These are phyloP conservation scores for Temnothorax curvispinosus DNA, from an alignment of 1,140 invertebrate genomes.

Conservation along the genomic window DNA sequence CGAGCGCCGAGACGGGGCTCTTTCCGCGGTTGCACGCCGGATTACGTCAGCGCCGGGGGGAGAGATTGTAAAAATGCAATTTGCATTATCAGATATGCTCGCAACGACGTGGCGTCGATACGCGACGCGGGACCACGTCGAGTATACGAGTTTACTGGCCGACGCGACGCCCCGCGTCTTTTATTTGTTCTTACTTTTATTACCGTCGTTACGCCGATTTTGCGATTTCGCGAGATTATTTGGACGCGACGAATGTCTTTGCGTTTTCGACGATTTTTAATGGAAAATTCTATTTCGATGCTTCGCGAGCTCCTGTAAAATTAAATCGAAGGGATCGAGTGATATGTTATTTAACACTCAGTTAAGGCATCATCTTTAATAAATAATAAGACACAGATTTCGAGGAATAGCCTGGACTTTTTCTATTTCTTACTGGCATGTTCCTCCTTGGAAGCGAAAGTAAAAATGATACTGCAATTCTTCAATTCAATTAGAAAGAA, in stretches of 20 bases:
- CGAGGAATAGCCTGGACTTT: background rate
- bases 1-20: slow-evolving; percentile 51
- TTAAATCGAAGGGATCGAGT: background rate
- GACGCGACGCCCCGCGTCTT: background rate
- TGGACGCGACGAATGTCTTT: background rate
- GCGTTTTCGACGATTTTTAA: background rate
- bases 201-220: background rate
- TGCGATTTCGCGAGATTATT: slow-evolving; percentile 11
- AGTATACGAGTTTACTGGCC: slow-evolving; percentile 23
- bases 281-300: background rate
- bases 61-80: slow-evolving; percentile 58
- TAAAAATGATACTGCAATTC: background rate
- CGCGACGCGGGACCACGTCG: slow-evolving; percentile 15
- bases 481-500: background rate
- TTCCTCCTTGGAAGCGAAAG: background rate
- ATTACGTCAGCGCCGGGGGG: slow-evolving; percentile 48
- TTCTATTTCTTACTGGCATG: background rate
- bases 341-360: background rate
- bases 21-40: slow-evolving; percentile 57
- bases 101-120: slow-evolving; percentile 28
- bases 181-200: slow-evolving; percentile 11
- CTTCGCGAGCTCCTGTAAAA: background rate
- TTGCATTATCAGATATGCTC: slow-evolving; percentile 53
- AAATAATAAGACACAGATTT: background rate
- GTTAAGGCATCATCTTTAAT: background rate